phyloP scores from a whole-genome alignment of 2,113 vertebrate species.

The Holacanthus passer region DNA sequence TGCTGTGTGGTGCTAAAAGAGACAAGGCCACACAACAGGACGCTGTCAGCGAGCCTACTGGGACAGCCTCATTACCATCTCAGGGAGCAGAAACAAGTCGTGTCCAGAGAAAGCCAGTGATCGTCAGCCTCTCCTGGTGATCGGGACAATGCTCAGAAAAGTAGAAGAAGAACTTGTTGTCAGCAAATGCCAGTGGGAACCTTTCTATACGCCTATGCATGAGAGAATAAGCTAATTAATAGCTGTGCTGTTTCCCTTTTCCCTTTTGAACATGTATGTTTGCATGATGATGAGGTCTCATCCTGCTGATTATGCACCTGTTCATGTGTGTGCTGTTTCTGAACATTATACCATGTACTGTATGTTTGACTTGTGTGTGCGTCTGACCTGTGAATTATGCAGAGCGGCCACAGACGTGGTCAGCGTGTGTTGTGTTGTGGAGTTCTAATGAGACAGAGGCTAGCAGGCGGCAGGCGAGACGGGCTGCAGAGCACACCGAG shows the following conservation, averaged over 20 bases:
- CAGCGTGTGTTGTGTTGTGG: slow-evolving; percentile 27
- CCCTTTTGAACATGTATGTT: neutral
- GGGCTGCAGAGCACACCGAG: slow-evolving; percentile 53
- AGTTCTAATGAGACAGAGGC: slow-evolving; percentile 65
- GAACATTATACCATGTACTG: neutral
- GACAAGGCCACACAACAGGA: slow-evolving; percentile 55
- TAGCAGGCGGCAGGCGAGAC: slow-evolving; percentile 43
- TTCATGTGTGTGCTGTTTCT: slow-evolving; percentile 17
- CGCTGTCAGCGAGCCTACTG: slow-evolving; percentile 66
- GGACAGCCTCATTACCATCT: slow-evolving; percentile 65
- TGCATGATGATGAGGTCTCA: neutral
- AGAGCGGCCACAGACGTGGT: slow-evolving; percentile 50
- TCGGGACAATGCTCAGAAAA: neutral
- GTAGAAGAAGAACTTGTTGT: slow-evolving; percentile 27
- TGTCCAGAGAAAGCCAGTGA: slow-evolving; percentile 40
- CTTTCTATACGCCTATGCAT: neutral
- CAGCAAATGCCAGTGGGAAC: slow-evolving; percentile 32
- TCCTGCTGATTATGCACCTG: slow-evolving; percentile 1
- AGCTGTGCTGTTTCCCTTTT: neutral
- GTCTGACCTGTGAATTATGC: slow-evolving; percentile 69
- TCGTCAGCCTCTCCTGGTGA: slow-evolving; percentile 36
- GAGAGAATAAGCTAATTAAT: slow-evolving; percentile 5
- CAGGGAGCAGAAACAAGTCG: slow-evolving; percentile 51
- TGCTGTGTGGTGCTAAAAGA: slow-evolving; percentile 61
- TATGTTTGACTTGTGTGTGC: slow-evolving; percentile 7